Evolutionary conservation across 1,140 invertebrate species (phyloP), one percentile per base, ranked within the genome.

Genomic region (Nephotettix cincticeps): DNA sequence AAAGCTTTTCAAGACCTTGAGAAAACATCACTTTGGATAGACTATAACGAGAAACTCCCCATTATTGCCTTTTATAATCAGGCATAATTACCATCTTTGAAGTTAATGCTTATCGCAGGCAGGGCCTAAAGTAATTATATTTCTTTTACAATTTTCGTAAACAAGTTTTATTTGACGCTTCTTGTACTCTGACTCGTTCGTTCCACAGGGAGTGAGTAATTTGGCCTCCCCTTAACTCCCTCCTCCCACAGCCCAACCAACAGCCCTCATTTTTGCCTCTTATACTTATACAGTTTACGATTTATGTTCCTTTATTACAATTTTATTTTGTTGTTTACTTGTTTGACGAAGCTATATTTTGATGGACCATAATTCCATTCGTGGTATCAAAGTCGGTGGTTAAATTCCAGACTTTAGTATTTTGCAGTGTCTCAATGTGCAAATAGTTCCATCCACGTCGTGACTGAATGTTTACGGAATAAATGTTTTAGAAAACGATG

Each of bases 41-140:
- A 21, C 23, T 61, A 6, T 27, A 25, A 61, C 2, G 21, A 61
- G 25, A 29, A 29, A 61, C 56, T 25, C 27, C 11, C 56, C 23
- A 27, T 61, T 61, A 61, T 61, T 61, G 56, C 56, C 56, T 29
- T 29, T 61, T 61, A 61, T 61, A 61, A 61, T 61, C 28, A 61
- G 28, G 28, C 14, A 27, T 61, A 61, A 61, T 61, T 61, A 29
- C 56, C n/a, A 61, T 61, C 56, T 61, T 25, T 61, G 56, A 27
- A 61, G 56, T 29, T 61, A 61, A 29, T 29, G 56, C 56, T 61
- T 61, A 61, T 61, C 56, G 21, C 23, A 61, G 23, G 25, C 14
- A 27, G 56, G 56, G 56, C 21, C 6, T 9, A 23, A 61, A 61
- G 56, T 61, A 61, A 61, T 61, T 61, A 61, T 61, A 61, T 61